Base-by-base conservation (phyloP, 2,888 invertebrate genomes). In the Hirtodrosophila confusa region DNA sequence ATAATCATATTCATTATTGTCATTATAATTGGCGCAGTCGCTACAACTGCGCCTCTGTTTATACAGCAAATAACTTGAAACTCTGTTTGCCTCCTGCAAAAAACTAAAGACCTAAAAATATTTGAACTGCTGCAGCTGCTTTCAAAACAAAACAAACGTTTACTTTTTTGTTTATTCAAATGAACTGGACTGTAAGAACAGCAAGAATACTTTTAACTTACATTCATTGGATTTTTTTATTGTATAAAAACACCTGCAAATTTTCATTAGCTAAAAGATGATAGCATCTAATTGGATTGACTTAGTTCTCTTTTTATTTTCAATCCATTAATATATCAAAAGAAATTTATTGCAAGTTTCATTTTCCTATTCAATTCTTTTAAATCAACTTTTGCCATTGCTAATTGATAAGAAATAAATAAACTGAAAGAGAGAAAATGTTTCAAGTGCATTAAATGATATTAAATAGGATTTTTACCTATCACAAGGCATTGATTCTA, bases 51-150 rank as follows among this genome's bases (percentile, higher is more conserved):
- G 33, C 17, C 63, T 66, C 60, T 76, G 72, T 82, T 78, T 76
- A 51, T 64, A 75, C 71, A 75, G 75, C 61, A 78, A 84, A 83
- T 82, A 65, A 75, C 73, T 61, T 57, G 40, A 31, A 61, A 51
- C 35, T 49, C 54, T 63, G 48, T 58, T 57, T 49, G 48, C 60
- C 33, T 47, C 47, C n/a, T 33, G 36, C 55, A 58, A 35, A 55
- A 78, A 63, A 69, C 61, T 69, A 55, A 69, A 66, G 62, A 23
- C 33, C 23, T 47, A 66, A 66, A 78, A 86, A 63, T 72, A 75
- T 57, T 69, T 60, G 47, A 9, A 49, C 56, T 24, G 37, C 50
- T 68, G 65, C 80, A 80, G 77, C 66, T 49, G 69, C 37, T 57
- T 27, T 5, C 33, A 65, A 61, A 29, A 45, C 48, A 45, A 69